Conservation (phyloP, 2,113 vertebrate species). For the Pelvicachromis taeniatus region DNA sequence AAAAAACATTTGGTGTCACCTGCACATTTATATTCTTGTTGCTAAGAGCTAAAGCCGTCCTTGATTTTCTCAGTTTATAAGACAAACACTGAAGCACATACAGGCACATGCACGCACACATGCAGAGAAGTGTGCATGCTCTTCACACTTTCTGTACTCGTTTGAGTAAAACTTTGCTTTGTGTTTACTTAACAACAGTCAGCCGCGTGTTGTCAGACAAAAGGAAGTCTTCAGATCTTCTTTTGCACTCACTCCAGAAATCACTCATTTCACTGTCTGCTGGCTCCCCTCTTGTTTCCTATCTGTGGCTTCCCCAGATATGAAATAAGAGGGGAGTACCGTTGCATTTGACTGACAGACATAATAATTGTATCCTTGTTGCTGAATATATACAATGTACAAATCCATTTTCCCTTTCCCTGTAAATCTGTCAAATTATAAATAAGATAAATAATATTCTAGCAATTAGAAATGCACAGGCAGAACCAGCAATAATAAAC, state of each 20-base stretch:
- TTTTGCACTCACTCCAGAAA: conserved; percentile 20
- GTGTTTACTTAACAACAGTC: conserved; percentile 6
- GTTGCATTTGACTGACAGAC: conserved; percentile 16
- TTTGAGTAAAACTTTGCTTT: not conserved
- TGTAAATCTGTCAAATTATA: no score
- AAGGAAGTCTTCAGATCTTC: conserved; percentile 36
- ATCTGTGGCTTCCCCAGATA: not conserved
- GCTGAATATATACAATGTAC: not conserved
- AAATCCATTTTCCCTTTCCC: no score
- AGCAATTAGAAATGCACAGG: not conserved
- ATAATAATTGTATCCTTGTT: not conserved
- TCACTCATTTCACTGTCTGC: not conserved
- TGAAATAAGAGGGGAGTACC: not conserved
- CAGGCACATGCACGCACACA: not conserved
- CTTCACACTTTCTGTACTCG: conserved; percentile 17
- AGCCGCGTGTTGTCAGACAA: not conserved
- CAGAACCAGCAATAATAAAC: not conserved
- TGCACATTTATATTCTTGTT: not conserved
- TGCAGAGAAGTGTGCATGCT: not conserved
- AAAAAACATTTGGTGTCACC: not conserved
- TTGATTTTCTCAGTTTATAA: not conserved
- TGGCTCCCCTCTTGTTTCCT: not conserved
- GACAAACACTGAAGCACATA: not conserved
- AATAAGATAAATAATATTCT: not conserved
- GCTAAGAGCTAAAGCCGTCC: not conserved